Percentiles rank a stretch among this genome's conserved stretches.
Conservation (phyloP, 2,797 vertebrate genomes). For the Mustela erminea region DNA sequence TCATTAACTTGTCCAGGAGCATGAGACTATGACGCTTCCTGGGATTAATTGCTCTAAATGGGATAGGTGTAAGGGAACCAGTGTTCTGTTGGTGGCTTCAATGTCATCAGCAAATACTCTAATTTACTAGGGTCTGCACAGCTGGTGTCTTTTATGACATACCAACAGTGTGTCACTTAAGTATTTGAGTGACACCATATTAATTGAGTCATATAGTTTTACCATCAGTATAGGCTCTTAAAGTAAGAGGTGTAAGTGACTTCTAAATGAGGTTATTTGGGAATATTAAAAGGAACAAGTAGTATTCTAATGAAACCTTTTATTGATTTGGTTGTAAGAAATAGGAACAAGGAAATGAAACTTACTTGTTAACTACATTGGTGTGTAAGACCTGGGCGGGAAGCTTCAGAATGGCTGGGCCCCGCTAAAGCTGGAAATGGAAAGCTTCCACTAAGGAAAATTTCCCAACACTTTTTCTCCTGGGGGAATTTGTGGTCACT, state of each 20-base stretch:
- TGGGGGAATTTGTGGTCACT: neutral
- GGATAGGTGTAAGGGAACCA: constrained; percentile 51
- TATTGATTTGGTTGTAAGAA: constrained; percentile 19
- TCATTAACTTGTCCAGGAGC: constrained; percentile 18
- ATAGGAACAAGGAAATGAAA: neutral
- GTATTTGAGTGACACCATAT: constrained; percentile 79
- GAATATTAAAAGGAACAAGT: constrained; percentile 69
- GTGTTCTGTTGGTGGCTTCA: constrained; percentile 73
- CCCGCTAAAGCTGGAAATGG: neutral
- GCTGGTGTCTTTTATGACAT: constrained; percentile 46
- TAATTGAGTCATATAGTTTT: constrained; percentile 83
- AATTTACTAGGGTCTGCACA: constrained; percentile 77
- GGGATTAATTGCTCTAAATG: constrained; percentile 58
- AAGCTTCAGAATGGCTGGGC: neutral
- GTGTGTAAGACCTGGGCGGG: neutral
- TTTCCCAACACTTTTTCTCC: neutral
- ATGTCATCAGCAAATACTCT: constrained; percentile 70
- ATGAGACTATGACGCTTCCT: constrained; percentile 42
- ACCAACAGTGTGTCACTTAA: constrained; percentile 74
- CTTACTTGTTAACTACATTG: neutral
- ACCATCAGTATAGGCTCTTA: constrained; percentile 70
- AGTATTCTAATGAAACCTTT: constrained; percentile 42
- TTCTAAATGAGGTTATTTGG: constrained; percentile 79
- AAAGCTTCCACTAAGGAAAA: neutral
- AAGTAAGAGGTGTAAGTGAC: constrained; percentile 72